Conservation (phyloP, 2,888 invertebrate genomes). For the Tinea pellionella region DNA sequence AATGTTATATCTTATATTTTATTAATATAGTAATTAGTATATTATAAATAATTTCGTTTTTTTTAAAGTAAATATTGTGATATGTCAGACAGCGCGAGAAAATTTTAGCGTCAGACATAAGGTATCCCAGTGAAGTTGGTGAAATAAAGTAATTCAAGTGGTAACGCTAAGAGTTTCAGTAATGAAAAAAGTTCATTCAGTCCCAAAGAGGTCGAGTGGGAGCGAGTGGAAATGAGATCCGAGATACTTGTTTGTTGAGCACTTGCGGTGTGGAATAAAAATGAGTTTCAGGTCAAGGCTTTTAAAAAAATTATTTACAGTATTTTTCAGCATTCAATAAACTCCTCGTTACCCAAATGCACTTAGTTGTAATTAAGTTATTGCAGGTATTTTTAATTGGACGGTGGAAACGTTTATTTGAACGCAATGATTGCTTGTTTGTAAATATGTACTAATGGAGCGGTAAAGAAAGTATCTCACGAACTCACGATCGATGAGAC, state of each 20-base stretch:
- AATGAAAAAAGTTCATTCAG: conserved; percentile 21
- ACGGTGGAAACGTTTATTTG: too few relatives aligned
- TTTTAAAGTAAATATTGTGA: not conserved
- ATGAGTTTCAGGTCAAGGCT: conserved; percentile 18
- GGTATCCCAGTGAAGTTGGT: conserved; percentile 1
- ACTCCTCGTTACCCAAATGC: not conserved
- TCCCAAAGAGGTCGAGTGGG: conserved; percentile 16
- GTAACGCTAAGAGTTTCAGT: conserved; percentile 22
- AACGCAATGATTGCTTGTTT: too few relatives aligned
- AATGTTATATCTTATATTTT: too few relatives aligned
- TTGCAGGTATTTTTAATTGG: not conserved
- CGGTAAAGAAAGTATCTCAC: too few relatives aligned
- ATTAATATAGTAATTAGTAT: too few relatives aligned
- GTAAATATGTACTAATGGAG: too few relatives aligned
- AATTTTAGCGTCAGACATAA: not conserved
- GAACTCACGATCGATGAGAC: too few relatives aligned
- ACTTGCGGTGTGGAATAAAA: conserved; percentile 17
- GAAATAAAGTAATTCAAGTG: conserved; percentile 21
- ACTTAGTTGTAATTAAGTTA: not conserved
- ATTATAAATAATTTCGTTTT: too few relatives aligned
- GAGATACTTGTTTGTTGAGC: conserved; percentile 15
- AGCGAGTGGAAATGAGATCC: conserved; percentile 16
- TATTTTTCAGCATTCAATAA: not conserved
- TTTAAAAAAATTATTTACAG: not conserved
- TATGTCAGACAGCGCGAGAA: not conserved